Percentiles rank a stretch among this genome's conserved stretches.
Evolutionary conservation across 2,113 vertebrate species (phyloP).

Genomic region (Gallinago paraguaiae): DNA sequence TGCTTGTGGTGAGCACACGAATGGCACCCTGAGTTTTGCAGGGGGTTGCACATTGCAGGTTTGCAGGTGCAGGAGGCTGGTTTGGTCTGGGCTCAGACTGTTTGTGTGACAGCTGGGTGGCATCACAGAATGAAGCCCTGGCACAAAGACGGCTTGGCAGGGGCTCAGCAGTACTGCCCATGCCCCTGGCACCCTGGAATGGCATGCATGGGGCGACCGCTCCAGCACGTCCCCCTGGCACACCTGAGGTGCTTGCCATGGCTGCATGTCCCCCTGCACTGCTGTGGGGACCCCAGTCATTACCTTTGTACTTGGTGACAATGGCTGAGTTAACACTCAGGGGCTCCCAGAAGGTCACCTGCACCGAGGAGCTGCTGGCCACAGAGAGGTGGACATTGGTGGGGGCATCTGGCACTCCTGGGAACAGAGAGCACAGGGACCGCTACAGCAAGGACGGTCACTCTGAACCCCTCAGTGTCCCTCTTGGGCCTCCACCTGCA

Average conservation of each 20-base stretch:
- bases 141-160: background rate
- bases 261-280: too few species aligned
- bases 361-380: slow-evolving; percentile 83
- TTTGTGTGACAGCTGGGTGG: background rate
- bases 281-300: background rate
- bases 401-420: slow-evolving; percentile 85
- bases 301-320: slow-evolving; percentile 92
- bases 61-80: background rate
- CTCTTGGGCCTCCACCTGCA: fast-evolving
- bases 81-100: background rate
- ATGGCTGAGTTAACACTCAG: slow-evolving; percentile 84
- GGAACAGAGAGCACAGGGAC: background rate
- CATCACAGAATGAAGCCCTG: background rate
- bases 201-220: fast-evolving
- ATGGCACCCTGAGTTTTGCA: background rate
- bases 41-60: too few species aligned
- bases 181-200: fast-evolving
- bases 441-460: fast-evolving
- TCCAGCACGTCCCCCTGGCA: fast-evolving
- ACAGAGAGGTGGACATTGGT: slow-evolving; percentile 80
- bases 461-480: background rate
- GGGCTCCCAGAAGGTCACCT: slow-evolving; percentile 87
- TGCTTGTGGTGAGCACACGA: background rate
- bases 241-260: background rate
- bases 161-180: background rate